Evolutionary conservation across 37 sponge, comb jelly and placozoan genomes (phyloP).

Genomic region (Chondrilla cf. caribensis): DNA sequence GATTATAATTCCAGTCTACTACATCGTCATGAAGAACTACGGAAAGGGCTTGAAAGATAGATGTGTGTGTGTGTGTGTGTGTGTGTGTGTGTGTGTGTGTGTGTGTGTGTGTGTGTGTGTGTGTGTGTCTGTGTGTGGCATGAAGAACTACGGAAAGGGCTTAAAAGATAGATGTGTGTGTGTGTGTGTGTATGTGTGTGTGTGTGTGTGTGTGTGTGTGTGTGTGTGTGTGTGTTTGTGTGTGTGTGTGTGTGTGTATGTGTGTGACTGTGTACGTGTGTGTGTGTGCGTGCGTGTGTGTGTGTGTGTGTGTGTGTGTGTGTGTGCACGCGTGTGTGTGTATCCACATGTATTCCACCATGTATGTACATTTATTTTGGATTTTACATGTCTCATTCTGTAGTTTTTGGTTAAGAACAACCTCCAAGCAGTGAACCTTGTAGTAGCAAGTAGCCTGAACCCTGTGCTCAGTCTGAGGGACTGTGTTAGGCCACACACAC

Average conservation of each 20-base stretch:
- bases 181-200: neutral
- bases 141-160: neutral
- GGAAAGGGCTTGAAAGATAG: neutral
- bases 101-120: neutral
- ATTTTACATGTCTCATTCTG: too few relatives aligned
- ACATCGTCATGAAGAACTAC: neutral
- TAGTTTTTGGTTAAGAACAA: too few relatives aligned
- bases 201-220: conserved; percentile 13
- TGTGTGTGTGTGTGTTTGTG: neutral
- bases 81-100: neutral
- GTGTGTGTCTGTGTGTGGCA: neutral
- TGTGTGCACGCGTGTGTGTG: neutral
- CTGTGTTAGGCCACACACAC: too few relatives aligned
- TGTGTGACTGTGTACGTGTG: neutral
- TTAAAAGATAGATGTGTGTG: neutral
- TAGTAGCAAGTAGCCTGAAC: too few relatives aligned
- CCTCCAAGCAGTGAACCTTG: too few relatives aligned
- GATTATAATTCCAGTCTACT: neutral
- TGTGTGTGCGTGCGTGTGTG: conserved; percentile 1
- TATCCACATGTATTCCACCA: neutral
- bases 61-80: neutral
- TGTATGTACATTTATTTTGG: neutral
- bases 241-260: conserved; percentile 12
- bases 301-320: neutral
- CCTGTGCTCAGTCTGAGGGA: too few relatives aligned